phyloP scores from a whole-genome alignment of 2,797 vertebrate species.

The Pseudomugil tenellus region DNA sequence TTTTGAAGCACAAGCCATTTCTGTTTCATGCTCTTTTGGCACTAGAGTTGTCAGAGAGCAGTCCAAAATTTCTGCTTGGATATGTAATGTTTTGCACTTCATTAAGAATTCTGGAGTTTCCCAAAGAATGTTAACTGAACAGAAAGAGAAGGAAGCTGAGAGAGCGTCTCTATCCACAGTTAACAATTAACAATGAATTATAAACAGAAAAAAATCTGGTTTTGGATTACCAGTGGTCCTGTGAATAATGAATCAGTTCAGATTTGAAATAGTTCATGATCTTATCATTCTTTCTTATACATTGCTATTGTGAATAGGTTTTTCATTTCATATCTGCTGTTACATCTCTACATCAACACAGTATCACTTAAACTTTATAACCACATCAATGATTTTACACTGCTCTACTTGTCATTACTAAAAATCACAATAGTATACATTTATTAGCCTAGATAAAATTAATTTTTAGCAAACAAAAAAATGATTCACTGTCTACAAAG shows the following conservation, averaged over 20 bases:
- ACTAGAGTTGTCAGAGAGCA: slow-evolving; percentile 39
- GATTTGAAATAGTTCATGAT: slow-evolving; percentile 41
- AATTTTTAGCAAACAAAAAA: slow-evolving; percentile 15
- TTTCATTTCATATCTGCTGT: slow-evolving; percentile 27
- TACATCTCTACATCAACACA: slow-evolving; percentile 32
- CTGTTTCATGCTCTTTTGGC: slow-evolving; percentile 65
- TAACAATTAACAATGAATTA: slow-evolving; percentile 82
- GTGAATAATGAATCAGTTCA: slow-evolving; percentile 52
- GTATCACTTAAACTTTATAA: slow-evolving; percentile 23
- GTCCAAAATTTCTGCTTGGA: slow-evolving; percentile 74
- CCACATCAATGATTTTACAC: slow-evolving; percentile 23
- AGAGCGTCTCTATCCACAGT: slow-evolving; percentile 70
- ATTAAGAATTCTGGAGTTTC: slow-evolving; percentile 83
- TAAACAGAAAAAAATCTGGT: slow-evolving; percentile 55
- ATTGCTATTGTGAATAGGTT: slow-evolving; percentile 25
- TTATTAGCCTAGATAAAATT: slow-evolving; percentile 17
- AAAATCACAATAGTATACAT: slow-evolving; percentile 6
- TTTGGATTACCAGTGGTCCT: slow-evolving; percentile 41
- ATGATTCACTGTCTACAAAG: background rate
- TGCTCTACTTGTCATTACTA: background rate
- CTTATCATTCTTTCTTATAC: slow-evolving; percentile 33
- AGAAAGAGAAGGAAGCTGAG: slow-evolving; percentile 69
- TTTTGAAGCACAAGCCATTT: slow-evolving; percentile 74
- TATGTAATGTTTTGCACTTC: slow-evolving; percentile 81
- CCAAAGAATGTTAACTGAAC: slow-evolving; percentile 80